Percentiles rank a stretch among this genome's conserved stretches.
Evolutionary conservation across 1,140 invertebrate species (phyloP).

Genomic region (Patella vulgata): DNA sequence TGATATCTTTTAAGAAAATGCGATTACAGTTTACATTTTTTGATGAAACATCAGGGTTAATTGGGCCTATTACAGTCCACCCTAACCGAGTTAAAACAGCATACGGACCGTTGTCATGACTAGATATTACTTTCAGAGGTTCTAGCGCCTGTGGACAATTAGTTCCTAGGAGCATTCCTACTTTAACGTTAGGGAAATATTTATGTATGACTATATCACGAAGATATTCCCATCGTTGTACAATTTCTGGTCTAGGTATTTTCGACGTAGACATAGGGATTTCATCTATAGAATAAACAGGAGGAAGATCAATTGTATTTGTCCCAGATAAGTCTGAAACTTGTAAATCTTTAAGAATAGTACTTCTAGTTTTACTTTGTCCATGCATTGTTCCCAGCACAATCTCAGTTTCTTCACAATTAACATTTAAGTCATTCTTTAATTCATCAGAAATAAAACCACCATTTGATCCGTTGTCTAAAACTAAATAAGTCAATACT

Average conservation of each 20-base stretch:
- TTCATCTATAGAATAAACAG: not conserved
- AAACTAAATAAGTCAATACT: not conserved
- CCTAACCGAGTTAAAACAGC: not conserved
- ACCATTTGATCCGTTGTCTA: not conserved
- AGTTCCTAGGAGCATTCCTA: constrained; percentile 13
- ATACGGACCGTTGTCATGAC: constrained; percentile 2
- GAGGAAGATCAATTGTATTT: not conserved
- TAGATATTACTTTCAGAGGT: not conserved
- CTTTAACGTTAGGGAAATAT: not conserved
- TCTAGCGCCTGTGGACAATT: not conserved
- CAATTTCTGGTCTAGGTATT: not conserved
- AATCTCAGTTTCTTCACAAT: constrained; percentile 1
- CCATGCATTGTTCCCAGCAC: not conserved
- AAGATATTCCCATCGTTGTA: constrained; percentile 12
- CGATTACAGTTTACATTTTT: constrained; percentile 9
- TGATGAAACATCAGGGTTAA: not conserved
- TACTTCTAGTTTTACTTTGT: not conserved
- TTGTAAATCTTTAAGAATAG: not conserved
- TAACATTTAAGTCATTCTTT: not conserved
- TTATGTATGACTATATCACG: not conserved
- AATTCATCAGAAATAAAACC: not conserved
- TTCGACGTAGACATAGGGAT: constrained; percentile 8
- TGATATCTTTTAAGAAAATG: no score
- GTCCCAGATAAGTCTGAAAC: not conserved
- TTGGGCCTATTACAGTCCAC: not conserved